These are phyloP conservation scores for Bufo gargarizans DNA, from an alignment of 2,113 vertebrate species.

Conservation along the genomic window DNA sequence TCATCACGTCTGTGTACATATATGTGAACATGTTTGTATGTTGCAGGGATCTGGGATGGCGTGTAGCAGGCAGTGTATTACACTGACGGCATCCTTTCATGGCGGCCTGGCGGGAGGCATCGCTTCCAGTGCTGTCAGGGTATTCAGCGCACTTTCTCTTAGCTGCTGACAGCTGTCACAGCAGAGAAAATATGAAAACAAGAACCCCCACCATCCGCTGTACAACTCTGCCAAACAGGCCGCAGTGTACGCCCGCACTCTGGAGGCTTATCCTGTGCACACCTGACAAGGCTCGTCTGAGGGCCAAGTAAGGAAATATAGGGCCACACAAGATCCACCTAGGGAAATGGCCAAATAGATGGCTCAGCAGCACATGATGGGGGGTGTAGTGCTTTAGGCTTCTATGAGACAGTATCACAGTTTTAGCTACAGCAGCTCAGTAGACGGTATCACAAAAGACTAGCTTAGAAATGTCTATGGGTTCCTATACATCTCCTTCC, in stretches of 20 bases:
- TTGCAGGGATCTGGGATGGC: neutral
- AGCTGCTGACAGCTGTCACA: constrained; percentile 45
- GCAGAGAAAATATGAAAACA: constrained; percentile 47
- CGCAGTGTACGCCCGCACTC: neutral
- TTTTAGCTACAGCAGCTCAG: neutral
- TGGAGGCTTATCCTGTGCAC: neutral
- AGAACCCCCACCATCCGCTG: neutral
- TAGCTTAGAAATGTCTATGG: too few species aligned
- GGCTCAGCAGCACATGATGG: neutral
- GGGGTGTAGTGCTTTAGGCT: neutral
- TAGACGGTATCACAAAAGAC: neutral
- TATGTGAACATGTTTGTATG: neutral
- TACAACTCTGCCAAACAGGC: neutral
- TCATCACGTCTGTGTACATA: too few species aligned
- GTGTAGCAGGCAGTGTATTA: neutral
- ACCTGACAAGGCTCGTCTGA: neutral
- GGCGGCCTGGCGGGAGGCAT: neutral
- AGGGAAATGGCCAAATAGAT: neutral
- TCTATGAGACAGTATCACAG: neutral
- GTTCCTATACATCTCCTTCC: too few species aligned
- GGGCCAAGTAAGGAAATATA: neutral
- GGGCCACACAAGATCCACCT: neutral
- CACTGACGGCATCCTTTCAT: neutral
- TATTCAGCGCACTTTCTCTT: constrained; percentile 9
- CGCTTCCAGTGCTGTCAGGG: neutral